Conservation (phyloP, 2,113 vertebrate genomes). For the Paratilapia polleni region DNA sequence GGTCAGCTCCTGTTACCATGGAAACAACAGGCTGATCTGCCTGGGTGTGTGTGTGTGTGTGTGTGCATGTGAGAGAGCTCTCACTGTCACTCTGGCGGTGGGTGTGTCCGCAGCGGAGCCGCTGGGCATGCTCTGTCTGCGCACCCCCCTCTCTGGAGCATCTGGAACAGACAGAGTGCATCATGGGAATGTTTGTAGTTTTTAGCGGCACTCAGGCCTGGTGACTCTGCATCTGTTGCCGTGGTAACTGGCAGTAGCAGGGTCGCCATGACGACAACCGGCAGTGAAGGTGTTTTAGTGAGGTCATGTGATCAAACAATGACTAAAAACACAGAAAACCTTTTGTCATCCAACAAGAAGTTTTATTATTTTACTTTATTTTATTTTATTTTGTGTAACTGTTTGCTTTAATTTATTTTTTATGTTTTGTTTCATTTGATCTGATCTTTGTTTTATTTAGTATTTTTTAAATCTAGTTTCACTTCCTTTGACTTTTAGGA, state of each 20-base stretch:
- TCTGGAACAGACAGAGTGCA: conserved; percentile 43
- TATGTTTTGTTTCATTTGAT: no score
- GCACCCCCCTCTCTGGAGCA: conserved; percentile 81
- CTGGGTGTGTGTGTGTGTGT: conserved; percentile 3
- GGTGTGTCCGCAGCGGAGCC: conserved; percentile 82
- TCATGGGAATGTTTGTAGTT: conserved; percentile 33
- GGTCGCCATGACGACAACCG: background rate
- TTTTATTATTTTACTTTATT: no score
- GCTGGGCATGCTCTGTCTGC: conserved; percentile 88
- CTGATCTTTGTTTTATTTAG: no score
- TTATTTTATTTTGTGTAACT: no score
- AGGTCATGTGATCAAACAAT: background rate
- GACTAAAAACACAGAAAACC: no score
- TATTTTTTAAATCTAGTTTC: no score
- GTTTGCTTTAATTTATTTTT: no score
- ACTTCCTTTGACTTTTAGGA: no score
- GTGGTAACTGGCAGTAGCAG: background rate
- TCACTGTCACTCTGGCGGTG: conserved; percentile 86
- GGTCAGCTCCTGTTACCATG: conserved; percentile 86
- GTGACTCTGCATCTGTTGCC: background rate
- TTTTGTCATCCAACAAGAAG: no score
- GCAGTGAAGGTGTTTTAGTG: background rate
- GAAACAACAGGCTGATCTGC: conserved; percentile 82
- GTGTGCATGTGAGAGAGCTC: background rate
- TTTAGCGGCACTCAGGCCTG: background rate